phyloP scores from a whole-genome alignment of 2,113 vertebrate genomes.

The Xiphorhynchus elegans region DNA sequence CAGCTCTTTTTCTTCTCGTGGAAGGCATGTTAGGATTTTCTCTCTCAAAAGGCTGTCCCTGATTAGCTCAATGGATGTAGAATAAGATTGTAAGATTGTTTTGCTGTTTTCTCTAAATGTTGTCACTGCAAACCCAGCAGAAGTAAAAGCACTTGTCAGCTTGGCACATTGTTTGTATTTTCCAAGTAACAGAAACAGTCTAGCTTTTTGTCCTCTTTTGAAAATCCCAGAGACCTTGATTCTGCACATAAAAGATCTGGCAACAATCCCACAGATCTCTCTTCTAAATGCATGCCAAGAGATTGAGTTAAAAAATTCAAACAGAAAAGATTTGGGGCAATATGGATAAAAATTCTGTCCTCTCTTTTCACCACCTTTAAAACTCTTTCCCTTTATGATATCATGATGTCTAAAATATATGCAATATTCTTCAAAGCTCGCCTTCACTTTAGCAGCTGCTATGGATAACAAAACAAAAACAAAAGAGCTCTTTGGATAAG shows the following conservation, averaged over 20 bases:
- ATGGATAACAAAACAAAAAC: neutral
- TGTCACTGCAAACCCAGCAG: neutral
- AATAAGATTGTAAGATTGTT: neutral
- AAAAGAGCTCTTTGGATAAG: constrained; percentile 7
- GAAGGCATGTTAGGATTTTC: neutral
- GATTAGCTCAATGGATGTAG: neutral
- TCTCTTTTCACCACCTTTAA: constrained; percentile 1
- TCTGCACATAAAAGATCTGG: constrained; percentile 41
- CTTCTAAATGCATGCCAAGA: neutral
- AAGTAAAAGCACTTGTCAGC: constrained; percentile 36
- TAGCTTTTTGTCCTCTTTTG: constrained; percentile 25
- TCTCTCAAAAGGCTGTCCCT: neutral
- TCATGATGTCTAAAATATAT: neutral
- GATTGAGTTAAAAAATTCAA: constrained; percentile 21
- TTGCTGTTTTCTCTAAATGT: neutral
- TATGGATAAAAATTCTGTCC: constrained; percentile 10
- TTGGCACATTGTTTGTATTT: neutral
- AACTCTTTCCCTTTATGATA: neutral
- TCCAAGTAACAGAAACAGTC: neutral
- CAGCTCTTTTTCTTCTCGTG: neutral
- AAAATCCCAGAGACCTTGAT: constrained; percentile 45
- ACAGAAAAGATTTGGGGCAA: constrained; percentile 3
- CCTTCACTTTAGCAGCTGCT: neutral
- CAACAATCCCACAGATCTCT: neutral
- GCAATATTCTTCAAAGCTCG: neutral